A percentile compares a stretch with the other conserved stretches of the same genome.
Conservation (phyloP, 1,140 invertebrate species). For the Apocrypta bakeri region DNA sequence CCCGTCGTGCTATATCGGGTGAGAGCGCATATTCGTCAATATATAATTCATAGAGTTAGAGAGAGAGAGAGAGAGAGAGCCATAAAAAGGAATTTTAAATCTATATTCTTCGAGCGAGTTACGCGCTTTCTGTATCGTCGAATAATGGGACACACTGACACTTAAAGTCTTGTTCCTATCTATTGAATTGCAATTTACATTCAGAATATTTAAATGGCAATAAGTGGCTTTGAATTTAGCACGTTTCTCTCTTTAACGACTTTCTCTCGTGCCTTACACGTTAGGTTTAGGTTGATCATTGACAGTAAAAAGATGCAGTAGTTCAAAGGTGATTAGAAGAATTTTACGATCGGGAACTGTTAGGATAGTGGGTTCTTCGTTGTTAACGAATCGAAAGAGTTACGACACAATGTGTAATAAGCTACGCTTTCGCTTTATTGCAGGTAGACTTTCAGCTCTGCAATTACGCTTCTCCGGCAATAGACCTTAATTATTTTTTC, state of each 20-base stretch:
- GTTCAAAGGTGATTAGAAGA: no score
- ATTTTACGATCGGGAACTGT: no score
- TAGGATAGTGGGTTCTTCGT: no score
- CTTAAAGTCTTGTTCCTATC: background rate
- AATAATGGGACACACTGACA: background rate
- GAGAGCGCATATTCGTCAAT: slow-evolving; percentile 15
- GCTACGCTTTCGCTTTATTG: slow-evolving; percentile 48
- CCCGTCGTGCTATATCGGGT: no score
- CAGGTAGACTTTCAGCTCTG: slow-evolving; percentile 76
- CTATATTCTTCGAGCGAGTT: background rate
- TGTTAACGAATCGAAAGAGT: no score
- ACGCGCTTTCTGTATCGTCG: background rate
- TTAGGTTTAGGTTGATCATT: no score
- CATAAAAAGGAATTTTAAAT: background rate
- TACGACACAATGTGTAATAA: no score
- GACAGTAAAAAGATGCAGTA: no score
- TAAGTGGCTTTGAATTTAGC: background rate
- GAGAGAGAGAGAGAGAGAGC: background rate
- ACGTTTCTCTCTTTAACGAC: background rate
- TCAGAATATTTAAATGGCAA: background rate
- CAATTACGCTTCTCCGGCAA: slow-evolving; percentile 70
- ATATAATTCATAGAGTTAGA: background rate
- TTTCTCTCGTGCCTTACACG: no score
- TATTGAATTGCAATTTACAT: background rate
- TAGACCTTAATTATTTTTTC: slow-evolving; percentile 76